phyloP scores from a whole-genome alignment of 2,113 vertebrate species.

The Poeciliopsis prolifica region DNA sequence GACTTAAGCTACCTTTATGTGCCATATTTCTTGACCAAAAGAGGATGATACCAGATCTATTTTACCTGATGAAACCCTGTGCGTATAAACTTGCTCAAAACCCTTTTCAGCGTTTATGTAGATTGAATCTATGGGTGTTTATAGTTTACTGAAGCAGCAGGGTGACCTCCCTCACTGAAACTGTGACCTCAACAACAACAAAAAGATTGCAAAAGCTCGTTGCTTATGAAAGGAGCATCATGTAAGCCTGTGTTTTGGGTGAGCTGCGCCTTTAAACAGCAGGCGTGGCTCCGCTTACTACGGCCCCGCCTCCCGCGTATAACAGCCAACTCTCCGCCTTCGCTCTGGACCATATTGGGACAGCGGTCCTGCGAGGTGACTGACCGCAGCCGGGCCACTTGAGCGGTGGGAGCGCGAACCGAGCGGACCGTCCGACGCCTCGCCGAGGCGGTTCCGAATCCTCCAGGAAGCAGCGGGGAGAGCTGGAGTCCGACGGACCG shows the following conservation, averaged over 20 bases:
- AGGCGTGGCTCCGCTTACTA: slow-evolving; percentile 71
- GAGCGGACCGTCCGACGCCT: slow-evolving; percentile 20
- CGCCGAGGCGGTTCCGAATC: slow-evolving; percentile 4
- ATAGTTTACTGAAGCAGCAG: background rate
- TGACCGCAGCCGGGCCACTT: slow-evolving; percentile 42
- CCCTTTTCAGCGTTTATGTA: too few relatives aligned
- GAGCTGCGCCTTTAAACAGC: slow-evolving; percentile 74
- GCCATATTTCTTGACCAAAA: background rate
- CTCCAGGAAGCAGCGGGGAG: background rate
- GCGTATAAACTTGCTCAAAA: too few relatives aligned
- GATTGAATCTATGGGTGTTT: too few relatives aligned
- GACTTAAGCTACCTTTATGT: background rate
- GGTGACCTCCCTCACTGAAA: background rate
- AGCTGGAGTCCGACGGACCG: background rate
- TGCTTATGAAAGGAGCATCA: slow-evolving; percentile 46
- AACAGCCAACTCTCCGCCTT: slow-evolving; percentile 43
- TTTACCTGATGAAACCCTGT: too few relatives aligned
- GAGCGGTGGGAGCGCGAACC: slow-evolving; percentile 21
- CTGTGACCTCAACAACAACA: background rate
- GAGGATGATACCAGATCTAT: too few relatives aligned
- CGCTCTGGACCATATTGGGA: slow-evolving; percentile 61
- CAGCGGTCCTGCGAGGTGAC: slow-evolving; percentile 64
- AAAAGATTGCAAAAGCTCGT: slow-evolving; percentile 2
- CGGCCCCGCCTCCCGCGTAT: slow-evolving; percentile 71
- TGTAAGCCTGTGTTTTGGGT: slow-evolving; percentile 28